Conservation (phyloP, 2,888 invertebrate species). For the Caenorhabditis becei region DNA sequence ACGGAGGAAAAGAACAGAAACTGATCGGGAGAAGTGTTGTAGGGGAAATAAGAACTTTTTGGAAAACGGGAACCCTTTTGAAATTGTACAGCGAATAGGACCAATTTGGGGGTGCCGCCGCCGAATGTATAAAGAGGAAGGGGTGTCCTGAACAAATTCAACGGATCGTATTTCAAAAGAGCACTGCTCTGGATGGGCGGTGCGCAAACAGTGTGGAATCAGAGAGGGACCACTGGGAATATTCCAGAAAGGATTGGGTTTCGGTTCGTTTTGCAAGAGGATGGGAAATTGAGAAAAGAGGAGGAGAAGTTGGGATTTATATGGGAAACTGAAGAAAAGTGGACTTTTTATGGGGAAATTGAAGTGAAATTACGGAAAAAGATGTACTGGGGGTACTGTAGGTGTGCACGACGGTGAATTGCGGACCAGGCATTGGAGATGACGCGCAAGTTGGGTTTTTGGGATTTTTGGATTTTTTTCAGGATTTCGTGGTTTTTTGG, state of each 20-base stretch:
- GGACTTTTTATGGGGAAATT: too few relatives aligned
- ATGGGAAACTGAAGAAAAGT: too few relatives aligned
- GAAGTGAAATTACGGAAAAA: too few relatives aligned
- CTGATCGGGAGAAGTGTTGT: neutral
- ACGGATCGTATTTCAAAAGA: constrained; percentile 58
- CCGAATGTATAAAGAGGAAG: neutral
- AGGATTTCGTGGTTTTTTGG: too few relatives aligned
- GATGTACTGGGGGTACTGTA: too few relatives aligned
- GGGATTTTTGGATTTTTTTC: too few relatives aligned
- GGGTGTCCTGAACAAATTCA: constrained; percentile 59
- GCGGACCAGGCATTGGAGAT: too few relatives aligned
- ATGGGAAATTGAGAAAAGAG: too few relatives aligned
- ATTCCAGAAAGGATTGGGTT: constrained; percentile 23
- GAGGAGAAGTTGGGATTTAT: neutral
- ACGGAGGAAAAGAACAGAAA: constrained; percentile 5
- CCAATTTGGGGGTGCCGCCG: constrained; percentile 45
- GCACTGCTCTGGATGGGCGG: constrained; percentile 31
- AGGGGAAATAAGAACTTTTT: neutral
- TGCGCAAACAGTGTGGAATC: constrained; percentile 47
- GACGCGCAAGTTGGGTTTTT: too few relatives aligned
- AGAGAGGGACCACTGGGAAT: constrained; percentile 19
- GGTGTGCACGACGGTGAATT: too few relatives aligned
- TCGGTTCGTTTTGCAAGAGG: constrained; percentile 37
- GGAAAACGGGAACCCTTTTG: neutral
- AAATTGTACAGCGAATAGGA: constrained; percentile 38